Conservation (phyloP, 2,113 vertebrate species). For the Psophia crepitans region DNA sequence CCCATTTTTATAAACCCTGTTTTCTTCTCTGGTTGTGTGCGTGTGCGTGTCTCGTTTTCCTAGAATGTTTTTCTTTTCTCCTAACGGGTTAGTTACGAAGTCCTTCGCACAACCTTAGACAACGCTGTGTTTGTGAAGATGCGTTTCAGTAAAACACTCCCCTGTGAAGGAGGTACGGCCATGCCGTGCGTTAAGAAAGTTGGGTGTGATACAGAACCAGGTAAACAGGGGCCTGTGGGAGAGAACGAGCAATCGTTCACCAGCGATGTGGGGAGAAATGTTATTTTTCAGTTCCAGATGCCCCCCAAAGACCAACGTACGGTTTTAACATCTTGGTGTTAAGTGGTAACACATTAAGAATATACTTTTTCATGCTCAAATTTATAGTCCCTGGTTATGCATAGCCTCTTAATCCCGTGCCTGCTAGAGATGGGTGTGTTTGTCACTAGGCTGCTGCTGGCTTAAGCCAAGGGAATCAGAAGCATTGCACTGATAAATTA, state of each 20-base stretch:
- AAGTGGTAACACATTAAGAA: not conserved
- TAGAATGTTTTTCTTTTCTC: not conserved
- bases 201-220: not conserved
- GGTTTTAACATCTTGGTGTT: not conserved
- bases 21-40: not conserved
- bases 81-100: not conserved
- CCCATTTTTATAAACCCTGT: not conserved
- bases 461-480: not conserved
- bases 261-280: not conserved
- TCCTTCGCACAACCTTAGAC: rapidly evolving
- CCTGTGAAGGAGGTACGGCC: not conserved
- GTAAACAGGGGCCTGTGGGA: not conserved
- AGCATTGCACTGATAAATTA: not conserved
- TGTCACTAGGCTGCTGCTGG: not conserved
- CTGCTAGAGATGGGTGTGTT: not conserved
- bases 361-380: not conserved
- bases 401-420: not conserved
- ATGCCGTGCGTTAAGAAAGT: not conserved
- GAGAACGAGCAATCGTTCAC: not conserved
- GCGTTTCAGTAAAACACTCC: not conserved
- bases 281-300: not conserved
- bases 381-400: not conserved
- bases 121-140: not conserved
- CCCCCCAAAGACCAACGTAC: not conserved
- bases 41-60: not conserved